Base-by-base conservation (phyloP, 2,888 invertebrate genomes). In the Mythimna pallens region DNA sequence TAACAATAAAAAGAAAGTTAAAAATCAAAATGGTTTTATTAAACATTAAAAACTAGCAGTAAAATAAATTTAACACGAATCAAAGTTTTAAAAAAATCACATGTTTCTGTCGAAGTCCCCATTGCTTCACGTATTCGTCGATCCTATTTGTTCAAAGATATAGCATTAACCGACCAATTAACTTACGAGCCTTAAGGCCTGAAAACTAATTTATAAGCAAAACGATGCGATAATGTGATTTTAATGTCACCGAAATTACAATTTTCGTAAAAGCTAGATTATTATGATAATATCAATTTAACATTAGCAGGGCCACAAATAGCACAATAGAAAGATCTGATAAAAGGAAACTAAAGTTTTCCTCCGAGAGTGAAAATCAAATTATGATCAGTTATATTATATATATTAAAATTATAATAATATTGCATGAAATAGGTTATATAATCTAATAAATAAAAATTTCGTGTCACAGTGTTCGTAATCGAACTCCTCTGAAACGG, bases 141-240 rank as follows among this genome's bases (percentile, higher is more conserved):
- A 36, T 55, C 22, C 20, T 64, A 73, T 65, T 75, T 50, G 10
- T 30, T 68, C 34, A 61, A 59, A 22, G 10, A 9, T 14, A 57
- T 5, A 25, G 6, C 54, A 22, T 54, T 50, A 61, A 34, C 34
- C 55, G 22, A 55, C 36, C 61, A 74, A 68, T 50, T 61, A 1
- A 8, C 17, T 61, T 40, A 54, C n/a, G 20, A 54, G 36, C 69
- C 54, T 55, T 47, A 55, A 43, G 36, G 74, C 36, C 52, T 36
- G 10, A 75, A 73, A 75, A 76, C 61, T 47, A 75, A 77, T 75
- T 75, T 69, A 17, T 22, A 50, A 50, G 55, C n/a, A 55, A 76
- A 75, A 68, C 77, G 76, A 30, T 76, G 68, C 36, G 36, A 68
- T 50, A 68, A 69, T 61, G 47, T 5, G 22, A 14, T 76, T 54